These are phyloP conservation scores for Geodia barretti DNA, from an alignment of 37 sponge, comb jelly and placozoan genomes.

Conservation along the genomic window DNA sequence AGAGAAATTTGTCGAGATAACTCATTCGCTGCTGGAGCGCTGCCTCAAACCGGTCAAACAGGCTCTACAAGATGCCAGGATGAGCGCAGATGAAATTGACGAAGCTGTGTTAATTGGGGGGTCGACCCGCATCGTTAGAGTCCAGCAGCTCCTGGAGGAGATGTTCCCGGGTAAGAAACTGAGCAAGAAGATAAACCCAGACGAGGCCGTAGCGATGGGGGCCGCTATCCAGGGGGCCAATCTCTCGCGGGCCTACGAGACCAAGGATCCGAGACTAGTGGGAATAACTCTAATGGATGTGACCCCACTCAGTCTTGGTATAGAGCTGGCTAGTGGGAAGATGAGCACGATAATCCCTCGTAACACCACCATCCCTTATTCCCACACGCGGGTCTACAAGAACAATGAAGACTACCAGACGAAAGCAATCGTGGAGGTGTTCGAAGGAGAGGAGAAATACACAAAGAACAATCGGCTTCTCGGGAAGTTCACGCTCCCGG, in stretches of 20 bases:
- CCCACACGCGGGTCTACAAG: constrained; percentile 76
- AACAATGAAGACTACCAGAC: constrained; percentile 92
- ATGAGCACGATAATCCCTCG: constrained; percentile 83
- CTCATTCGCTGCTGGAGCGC: constrained; percentile 60
- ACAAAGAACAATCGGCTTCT: constrained; percentile 78
- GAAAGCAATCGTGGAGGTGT: constrained; percentile 80
- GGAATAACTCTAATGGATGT: constrained; percentile 95
- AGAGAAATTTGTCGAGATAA: constrained; percentile 80
- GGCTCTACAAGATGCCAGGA: constrained; percentile 79
- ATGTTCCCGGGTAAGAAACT: constrained; percentile 63
- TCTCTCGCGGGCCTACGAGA: constrained; percentile 60
- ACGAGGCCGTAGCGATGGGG: constrained; percentile 96
- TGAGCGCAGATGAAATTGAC: constrained; percentile 57
- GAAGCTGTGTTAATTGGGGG: constrained; percentile 92
- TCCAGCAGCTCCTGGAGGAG: constrained; percentile 74
- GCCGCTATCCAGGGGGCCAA: constrained; percentile 95
- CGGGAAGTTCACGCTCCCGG: constrained; percentile 82
- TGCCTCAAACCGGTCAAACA: constrained; percentile 68
- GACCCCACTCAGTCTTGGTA: constrained; percentile 85
- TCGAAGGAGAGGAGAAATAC: constrained; percentile 86
- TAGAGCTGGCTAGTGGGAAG: constrained; percentile 82
- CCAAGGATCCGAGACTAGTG: constrained; percentile 51
- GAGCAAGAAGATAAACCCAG: constrained; percentile 93
- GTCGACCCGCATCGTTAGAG: constrained; percentile 76
- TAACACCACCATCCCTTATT: constrained; percentile 93